phyloP scores from a whole-genome alignment of 2,113 vertebrate genomes.

The Oncorhynchus tshawytscha region DNA sequence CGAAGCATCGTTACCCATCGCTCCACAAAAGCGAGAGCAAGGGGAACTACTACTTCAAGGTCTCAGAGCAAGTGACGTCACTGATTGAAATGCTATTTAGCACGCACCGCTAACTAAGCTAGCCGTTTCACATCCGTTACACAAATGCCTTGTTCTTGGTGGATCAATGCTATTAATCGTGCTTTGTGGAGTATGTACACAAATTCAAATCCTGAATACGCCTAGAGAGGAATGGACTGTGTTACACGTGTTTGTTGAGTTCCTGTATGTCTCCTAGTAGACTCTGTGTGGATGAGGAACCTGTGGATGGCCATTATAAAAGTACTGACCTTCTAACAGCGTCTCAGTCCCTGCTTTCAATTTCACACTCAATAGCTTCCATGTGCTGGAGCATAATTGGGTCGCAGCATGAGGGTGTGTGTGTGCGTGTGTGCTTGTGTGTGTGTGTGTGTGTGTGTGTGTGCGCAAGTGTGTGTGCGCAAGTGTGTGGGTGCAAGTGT shows the following conservation, averaged over 20 bases:
- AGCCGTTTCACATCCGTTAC: no score
- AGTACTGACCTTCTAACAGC: slow-evolving; percentile 45
- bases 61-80: no score
- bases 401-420: slow-evolving; percentile 56
- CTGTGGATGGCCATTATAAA: slow-evolving; percentile 29
- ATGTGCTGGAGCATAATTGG: slow-evolving; percentile 68
- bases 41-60: no score
- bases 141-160: background rate
- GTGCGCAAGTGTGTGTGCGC: slow-evolving; percentile 19
- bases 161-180: background rate
- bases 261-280: slow-evolving; percentile 19
- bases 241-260: background rate
- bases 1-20: no score
- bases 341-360: slow-evolving; percentile 63
- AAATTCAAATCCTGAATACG: no score
- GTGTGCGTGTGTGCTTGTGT: slow-evolving; percentile 25
- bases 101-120: no score
- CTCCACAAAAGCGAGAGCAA: no score
- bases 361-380: slow-evolving; percentile 69
- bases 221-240: no score
- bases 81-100: no score
- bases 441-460: slow-evolving; percentile 37
- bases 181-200: no score
- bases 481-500: background rate
- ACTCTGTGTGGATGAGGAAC: slow-evolving; percentile 24